Conservation (phyloP, 2,797 vertebrate species). For the Prionace glauca region DNA sequence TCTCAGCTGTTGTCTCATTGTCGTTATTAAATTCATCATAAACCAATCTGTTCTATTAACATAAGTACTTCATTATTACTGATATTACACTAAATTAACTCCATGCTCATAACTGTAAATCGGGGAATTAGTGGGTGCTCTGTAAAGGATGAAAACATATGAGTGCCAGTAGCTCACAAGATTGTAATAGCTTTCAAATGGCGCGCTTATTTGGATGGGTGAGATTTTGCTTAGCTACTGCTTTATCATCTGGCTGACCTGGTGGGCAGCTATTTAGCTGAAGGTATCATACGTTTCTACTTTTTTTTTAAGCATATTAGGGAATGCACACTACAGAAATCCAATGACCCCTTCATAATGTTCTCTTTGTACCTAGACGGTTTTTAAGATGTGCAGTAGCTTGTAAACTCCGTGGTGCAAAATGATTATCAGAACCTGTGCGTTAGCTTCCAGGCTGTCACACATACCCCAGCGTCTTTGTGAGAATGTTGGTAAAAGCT, state of each 20-base stretch:
- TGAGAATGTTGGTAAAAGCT: not conserved
- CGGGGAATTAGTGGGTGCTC: not conserved
- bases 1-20: not conserved
- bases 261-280: not conserved
- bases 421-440: not conserved
- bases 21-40: conserved; percentile 1
- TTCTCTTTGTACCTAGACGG: not conserved
- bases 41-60: conserved; percentile 23
- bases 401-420: not conserved
- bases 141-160: not conserved
- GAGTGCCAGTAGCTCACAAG: not conserved
- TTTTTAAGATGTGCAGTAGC: not conserved
- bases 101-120: conserved; percentile 14
- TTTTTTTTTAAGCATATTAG: not conserved
- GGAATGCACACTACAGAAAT: not conserved
- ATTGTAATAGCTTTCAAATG: conserved; percentile 18
- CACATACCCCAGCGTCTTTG: not conserved
- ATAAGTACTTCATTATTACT: conserved; percentile 33
- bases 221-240: not conserved
- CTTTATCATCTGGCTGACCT: not conserved
- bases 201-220: not conserved
- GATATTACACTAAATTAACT: conserved; percentile 5
- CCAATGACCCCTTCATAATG: not conserved
- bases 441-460: not conserved
- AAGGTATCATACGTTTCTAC: not conserved